Base-by-base conservation (phyloP, 2,888 invertebrate species). In the Ectobius pallidus region DNA sequence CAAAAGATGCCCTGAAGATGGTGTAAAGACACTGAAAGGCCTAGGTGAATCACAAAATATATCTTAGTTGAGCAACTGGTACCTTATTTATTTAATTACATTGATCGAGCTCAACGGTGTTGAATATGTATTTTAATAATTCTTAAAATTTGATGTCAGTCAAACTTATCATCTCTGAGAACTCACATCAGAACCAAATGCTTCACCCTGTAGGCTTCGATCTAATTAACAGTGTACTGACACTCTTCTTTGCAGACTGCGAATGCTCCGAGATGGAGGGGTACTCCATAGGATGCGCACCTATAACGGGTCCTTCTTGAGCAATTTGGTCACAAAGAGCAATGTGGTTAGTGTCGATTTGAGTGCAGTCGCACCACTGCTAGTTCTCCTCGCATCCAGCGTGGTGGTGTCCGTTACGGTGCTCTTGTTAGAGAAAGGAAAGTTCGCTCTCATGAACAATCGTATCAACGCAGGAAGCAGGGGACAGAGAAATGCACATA, bases 311-410 rank as follows among this genome's bases (percentile, higher is more conserved):
- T 61, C 69, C 4, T 18, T 2, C 27, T 18, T 65, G 44, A 18
- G 27, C 3, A n/a, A 46, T 3, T 11, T 18, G 11, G 34, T 9
- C 0, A 9, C 16, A 1, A n/a, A 34, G 11, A 30, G 25, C 20
- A 27, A 18, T n/a, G 46, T 25, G 18, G 20, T 61, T 2, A 58
- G 72, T 3, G 72, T 72, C 14, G 32, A 67, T 25, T 27, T 72
- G 61, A 39, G 46, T n/a, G 68, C 72, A 18, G 72, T 72, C n/a
- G 52, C 61, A 16, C 58, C 72, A 3, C 44, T 72, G 11, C 58
- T 72, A n/a, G 20, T 46, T 16, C 46, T 69, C 2, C 34, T 72
- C 3, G 7, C 44, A 1, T 16, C 44, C 0, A 58, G 72, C 34
- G 25, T 61, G 2, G 27, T 72, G 18, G 20, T 67, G 1, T 68